A percentile compares a stretch with the other conserved stretches of the same genome.
These are phyloP conservation scores for Dyspetes luteomarginatus DNA, from an alignment of 2,888 invertebrate genomes.

Conservation along the genomic window DNA sequence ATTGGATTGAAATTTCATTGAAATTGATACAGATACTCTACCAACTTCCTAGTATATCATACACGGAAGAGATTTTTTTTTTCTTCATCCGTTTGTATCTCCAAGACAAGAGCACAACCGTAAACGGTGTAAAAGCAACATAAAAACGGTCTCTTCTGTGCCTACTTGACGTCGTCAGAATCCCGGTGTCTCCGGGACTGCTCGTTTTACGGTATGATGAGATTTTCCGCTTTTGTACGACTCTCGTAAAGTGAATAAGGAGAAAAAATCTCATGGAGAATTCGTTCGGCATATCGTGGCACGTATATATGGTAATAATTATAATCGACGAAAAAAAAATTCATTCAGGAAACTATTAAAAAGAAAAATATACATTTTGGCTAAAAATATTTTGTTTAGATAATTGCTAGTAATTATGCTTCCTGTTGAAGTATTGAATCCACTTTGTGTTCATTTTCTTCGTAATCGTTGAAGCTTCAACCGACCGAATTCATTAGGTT, in stretches of 20 bases:
- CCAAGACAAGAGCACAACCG: conserved; percentile 37
- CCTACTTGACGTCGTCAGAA: conserved; percentile 20
- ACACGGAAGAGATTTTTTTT: conserved; percentile 49
- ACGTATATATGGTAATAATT: not conserved
- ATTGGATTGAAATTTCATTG: conserved; percentile 38
- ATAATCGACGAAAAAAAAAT: not conserved
- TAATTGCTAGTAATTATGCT: no score
- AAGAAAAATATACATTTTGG: no score
- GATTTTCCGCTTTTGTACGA: conserved; percentile 43
- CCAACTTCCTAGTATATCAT: not conserved
- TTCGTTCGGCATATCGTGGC: conserved; percentile 3
- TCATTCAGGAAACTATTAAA: no score
- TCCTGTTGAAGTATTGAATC: no score
- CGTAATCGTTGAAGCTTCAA: no score
- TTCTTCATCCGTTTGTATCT: conserved; percentile 35
- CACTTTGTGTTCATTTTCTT: no score
- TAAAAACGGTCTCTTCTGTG: conserved; percentile 42
- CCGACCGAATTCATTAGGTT: no score
- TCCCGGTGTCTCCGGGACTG: conserved; percentile 27
- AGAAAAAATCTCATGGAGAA: conserved; percentile 22
- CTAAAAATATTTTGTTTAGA: no score
- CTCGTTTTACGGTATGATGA: conserved; percentile 37
- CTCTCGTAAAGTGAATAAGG: conserved; percentile 41
- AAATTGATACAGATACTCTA: not conserved
- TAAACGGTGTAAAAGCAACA: conserved; percentile 54